Evolutionary conservation across 2,113 vertebrate genomes (phyloP), one percentile per base, ranked within the genome.

Genomic region (Pimephales promelas): DNA sequence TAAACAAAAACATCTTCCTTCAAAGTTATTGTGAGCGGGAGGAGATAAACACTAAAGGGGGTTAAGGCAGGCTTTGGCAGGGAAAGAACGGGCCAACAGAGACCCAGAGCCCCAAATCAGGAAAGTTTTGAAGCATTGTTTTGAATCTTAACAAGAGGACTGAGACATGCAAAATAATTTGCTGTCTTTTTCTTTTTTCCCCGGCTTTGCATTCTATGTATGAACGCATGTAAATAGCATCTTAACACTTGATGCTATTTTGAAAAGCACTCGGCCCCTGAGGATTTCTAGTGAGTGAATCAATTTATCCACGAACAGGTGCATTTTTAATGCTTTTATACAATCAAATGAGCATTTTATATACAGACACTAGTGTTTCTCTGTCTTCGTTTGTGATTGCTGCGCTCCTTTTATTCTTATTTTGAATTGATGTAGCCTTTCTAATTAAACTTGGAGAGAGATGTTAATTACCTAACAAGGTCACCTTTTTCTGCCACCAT

Each of bases 401-500:
- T 82, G 86, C 88, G 89, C 89, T 93, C 90, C 85, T 93, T 94
- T 95, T 92, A 93, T 92, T 89, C 92, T 88, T 90, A 93, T 92
- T 91, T 94, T 93, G 91, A 92, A 93, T 93, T 92, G 93, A 94
- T 95, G 93, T 93, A 92, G 92, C 93, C 93, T 93, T 92, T 93
- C 93, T 94, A 95, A 95, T 95, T 95, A 94, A 94, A 93, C 92
- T 93, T 91, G 90, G 92, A 92, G 92, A 91, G 93, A 93, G 91
- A 94, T 94, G 93, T 94, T 95, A 95, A 94, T 95, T 94, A 95
- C 92, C 93, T 93, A 93, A 94, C 93, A 94, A 94, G 94, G 93
- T 94, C 93, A 94, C 92, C 91, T 93, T 92, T 91, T 92, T 89
- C 90, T 90, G 92, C 92, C 88, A 91, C 92, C 90, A 92, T 90